Base-by-base conservation (phyloP, 2,113 vertebrate genomes). In the Indicator indicator region DNA sequence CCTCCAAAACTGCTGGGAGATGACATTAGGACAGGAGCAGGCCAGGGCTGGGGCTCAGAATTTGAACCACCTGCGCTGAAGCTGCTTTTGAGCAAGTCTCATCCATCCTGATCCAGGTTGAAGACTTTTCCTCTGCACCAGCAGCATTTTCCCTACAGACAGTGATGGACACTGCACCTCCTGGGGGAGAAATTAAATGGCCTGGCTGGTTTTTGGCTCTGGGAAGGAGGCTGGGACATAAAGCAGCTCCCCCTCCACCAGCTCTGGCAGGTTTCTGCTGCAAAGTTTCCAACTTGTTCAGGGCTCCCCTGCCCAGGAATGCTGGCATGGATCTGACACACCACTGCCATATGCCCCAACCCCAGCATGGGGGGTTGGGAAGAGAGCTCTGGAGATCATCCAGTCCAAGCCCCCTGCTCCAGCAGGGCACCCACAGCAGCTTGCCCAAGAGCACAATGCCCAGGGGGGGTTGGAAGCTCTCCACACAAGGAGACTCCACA, bases 241-340 rank as follows among this genome's bases (percentile, higher is more conserved):
- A 12, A 20, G 19, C 63, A 79, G 60, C 9, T 2, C 27, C 15
- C 5, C 18, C 8, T 2, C 30, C 12, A 4, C 18, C 0, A 0
- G 15, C 27, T 36, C 6, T 8, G 56, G 72, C 33, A 67, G 52
- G 32, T 28, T 86, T 50, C 54, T 50, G 36, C 28, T 5, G 0
- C 0, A 0, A 73, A 36, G 44, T 59, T 86, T 67, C 42, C 7
- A 4, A 16, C 33, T 67, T 13, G 14, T 33, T 28, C n/a, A 46
- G 40, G 15, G 17, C 8, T 42, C 6, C 23, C 13, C 36, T 38
- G 60, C 48, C 11, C 4, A 0, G 36, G 36, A 10, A 27, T 8
- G 23, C 6, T 24, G 68, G 11, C 8, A 12, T 23, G 76, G 55
- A 16, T 56, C 20, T 71, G 62, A 33, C 52, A 32, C 21, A 4